Conservation (phyloP, 2,797 vertebrate genomes). For the Hafferia zeledoni region DNA sequence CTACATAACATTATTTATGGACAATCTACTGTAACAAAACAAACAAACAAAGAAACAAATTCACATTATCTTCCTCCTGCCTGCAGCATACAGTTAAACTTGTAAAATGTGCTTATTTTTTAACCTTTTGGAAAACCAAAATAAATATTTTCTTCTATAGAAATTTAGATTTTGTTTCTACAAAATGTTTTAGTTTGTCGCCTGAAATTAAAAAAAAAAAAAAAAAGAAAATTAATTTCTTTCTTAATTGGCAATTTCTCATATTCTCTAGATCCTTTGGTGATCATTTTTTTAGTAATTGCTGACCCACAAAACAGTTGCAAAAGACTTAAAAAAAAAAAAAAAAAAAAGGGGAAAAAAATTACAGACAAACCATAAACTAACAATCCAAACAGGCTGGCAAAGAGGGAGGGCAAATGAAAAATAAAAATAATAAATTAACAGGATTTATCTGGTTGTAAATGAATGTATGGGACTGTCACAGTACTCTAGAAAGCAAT, state of each 20-base stretch:
- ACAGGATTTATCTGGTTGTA: not conserved
- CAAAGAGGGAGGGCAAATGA: not conserved
- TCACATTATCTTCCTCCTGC: not conserved
- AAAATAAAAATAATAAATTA: not conserved
- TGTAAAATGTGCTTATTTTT: not conserved
- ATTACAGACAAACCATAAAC: not conserved
- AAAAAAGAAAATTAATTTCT: not conserved
- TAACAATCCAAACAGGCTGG: not conserved
- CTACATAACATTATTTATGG: not conserved
- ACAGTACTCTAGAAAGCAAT: not conserved
- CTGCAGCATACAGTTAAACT: not conserved
- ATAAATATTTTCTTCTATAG: not conserved
- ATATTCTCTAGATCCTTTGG: not conserved
- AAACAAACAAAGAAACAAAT: not conserved
- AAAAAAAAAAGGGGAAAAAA: not conserved
- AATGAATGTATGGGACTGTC: not conserved
- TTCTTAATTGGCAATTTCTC: not conserved
- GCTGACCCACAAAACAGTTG: not conserved
- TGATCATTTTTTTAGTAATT: not conserved
- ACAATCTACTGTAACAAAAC: not conserved
- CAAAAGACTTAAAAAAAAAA: not conserved
- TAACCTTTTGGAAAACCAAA: not conserved
- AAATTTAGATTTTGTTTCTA: not conserved
- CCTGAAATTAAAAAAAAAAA: not conserved
- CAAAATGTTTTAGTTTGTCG: not conserved